Percentiles rank a stretch among this genome's conserved stretches.
phyloP scores from a whole-genome alignment of 2,113 vertebrate species.

The Salvelinus fontinalis region DNA sequence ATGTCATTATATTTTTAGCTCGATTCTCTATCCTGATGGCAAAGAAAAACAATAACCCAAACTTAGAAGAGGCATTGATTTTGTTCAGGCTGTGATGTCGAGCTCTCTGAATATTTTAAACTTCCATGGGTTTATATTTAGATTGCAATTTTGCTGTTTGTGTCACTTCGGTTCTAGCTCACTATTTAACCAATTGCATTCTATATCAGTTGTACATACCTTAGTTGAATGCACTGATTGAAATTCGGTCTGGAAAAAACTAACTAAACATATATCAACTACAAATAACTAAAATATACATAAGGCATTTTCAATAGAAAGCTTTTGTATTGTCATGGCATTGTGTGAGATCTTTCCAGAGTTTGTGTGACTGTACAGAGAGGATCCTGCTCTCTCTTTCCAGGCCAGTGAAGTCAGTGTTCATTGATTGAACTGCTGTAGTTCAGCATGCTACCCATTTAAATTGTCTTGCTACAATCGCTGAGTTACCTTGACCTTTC shows the following conservation, averaged over 20 bases:
- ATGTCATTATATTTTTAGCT: slow-evolving; percentile 58
- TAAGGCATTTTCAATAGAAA: too few species aligned
- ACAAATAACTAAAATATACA: slow-evolving; percentile 9
- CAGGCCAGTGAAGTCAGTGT: background rate
- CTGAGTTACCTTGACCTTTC: background rate
- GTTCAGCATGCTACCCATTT: background rate
- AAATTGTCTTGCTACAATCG: background rate
- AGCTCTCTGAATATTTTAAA: slow-evolving; percentile 47
- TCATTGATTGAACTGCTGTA: slow-evolving; percentile 5
- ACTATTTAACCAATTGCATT: background rate
- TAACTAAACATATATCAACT: slow-evolving; percentile 26
- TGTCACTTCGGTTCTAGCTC: slow-evolving; percentile 36
- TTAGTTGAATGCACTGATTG: too few species aligned
- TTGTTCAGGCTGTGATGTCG: slow-evolving; percentile 19
- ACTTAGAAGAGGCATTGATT: slow-evolving; percentile 34
- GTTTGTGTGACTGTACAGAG: background rate
- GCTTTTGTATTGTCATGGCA: background rate
- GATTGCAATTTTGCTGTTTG: slow-evolving; percentile 56
- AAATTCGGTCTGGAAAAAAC: slow-evolving; percentile 42
- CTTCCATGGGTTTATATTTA: slow-evolving; percentile 25
- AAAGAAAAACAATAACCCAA: slow-evolving; percentile 22
- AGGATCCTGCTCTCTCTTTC: background rate
- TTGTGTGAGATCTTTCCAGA: background rate
- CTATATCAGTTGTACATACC: background rate
- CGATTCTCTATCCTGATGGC: slow-evolving; percentile 16